A percentile compares a stretch with the other conserved stretches of the same genome.
phyloP scores from a whole-genome alignment of 2,888 invertebrate species.

The Tenodera sinensis region DNA sequence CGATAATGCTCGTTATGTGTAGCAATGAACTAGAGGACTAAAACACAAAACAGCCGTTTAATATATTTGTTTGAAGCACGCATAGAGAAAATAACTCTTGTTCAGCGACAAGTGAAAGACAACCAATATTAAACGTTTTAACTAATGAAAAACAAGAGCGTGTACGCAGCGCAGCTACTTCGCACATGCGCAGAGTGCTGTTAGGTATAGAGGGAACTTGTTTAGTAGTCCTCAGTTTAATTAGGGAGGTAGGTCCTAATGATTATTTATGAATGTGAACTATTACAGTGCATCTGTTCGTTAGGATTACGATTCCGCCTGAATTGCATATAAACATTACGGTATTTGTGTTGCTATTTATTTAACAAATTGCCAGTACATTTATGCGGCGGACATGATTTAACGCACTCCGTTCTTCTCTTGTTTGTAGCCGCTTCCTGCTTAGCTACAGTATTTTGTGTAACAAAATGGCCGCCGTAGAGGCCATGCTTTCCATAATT shows the following conservation, averaged over 20 bases:
- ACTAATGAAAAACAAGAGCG: not conserved
- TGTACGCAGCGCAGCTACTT: not conserved
- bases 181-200: not conserved
- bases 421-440: not conserved
- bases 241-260: not conserved
- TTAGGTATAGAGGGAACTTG: not conserved
- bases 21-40: too few species aligned
- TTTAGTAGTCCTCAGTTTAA: not conserved
- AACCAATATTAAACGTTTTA: not conserved
- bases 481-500: too few species aligned
- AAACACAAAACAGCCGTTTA: too few species aligned
- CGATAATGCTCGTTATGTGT: too few species aligned
- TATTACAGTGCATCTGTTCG: not conserved
- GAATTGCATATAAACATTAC: not conserved
- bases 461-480: not conserved
- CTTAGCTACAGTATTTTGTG: not conserved
- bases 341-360: not conserved
- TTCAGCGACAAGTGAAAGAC: not conserved
- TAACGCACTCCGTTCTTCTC: not conserved
- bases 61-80: too few species aligned
- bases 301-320: not conserved
- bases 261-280: not conserved
- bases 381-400: constrained; percentile 2
- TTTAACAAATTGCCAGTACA: not conserved
- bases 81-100: too few species aligned